Evolutionary conservation across 2,888 invertebrate genomes (phyloP), one percentile per base, ranked within the genome.

Genomic region (Rapana venosa): DNA sequence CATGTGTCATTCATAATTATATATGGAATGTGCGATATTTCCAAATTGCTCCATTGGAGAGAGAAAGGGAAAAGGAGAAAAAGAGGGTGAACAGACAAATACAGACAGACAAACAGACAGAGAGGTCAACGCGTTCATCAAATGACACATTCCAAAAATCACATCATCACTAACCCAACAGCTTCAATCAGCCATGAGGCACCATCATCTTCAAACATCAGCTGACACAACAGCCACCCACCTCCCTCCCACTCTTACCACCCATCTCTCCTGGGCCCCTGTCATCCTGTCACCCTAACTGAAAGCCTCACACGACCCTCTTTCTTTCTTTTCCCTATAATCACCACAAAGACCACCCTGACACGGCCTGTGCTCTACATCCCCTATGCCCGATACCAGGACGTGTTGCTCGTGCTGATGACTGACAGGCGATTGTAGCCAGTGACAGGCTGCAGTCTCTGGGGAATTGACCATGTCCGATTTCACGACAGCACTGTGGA

Each of bases 341-440:
- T n/a, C 74, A n/a, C n/a, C 74, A 30, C 74, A 74, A 74, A 74
- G 74, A n/a, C n/a, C 74, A n/a, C n/a, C 6, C n/a, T 74, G 74
- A 74, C 74, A 74, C 74, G n/a, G 30, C 70, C 26, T n/a, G 74
- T n/a, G 74, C 74, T 4, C 30, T n/a, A 74, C 74, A 26, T 74
- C n/a, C n/a, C 74, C 74, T 74, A n/a, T 8, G 11, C 15, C 1
- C 20, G 61, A 61, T 61, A 22, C 15, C 22, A 22, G 61, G 61
- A 74, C n/a, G 74, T 74, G 74, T n/a, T n/a, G 74, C 74, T n/a
- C 74, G 74, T 74, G 74, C 74, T n/a, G 74, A 74, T 74, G 74
- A 74, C 74, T 26, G 74, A n/a, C 74, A 74, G 74, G 74, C 74
- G 74, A 74, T 74, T 74, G 74, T n/a, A n/a, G 74, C 74, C 22